phyloP scores from a whole-genome alignment of 2,797 vertebrate genomes.

The Xiphophorus birchmanni region DNA sequence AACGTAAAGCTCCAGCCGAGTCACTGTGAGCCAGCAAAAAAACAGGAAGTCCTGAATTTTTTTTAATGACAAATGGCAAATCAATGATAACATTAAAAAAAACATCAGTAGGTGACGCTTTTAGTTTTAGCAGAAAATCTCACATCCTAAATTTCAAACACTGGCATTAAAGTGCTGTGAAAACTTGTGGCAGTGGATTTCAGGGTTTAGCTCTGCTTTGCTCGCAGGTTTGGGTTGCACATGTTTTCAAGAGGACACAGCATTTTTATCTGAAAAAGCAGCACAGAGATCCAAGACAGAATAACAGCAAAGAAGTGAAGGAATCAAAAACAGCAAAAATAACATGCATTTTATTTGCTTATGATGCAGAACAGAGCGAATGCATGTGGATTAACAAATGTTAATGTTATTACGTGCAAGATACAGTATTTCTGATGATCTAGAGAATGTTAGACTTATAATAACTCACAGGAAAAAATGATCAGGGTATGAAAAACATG shows the following conservation, averaged over 20 bases:
- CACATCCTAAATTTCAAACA: constrained; percentile 3
- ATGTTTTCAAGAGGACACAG: constrained; percentile 6
- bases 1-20: neutral
- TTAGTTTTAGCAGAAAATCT: constrained; percentile 14
- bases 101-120: neutral
- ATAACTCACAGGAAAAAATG: neutral
- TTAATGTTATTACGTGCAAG: neutral
- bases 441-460: neutral
- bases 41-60: constrained; percentile 10
- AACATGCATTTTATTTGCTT: neutral
- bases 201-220: neutral
- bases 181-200: neutral
- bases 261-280: neutral
- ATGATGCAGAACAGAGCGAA: neutral
- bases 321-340: neutral
- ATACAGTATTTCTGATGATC: constrained; percentile 7
- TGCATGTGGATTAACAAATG: neutral
- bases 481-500: neutral
- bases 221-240: neutral
- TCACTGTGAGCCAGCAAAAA: constrained; percentile 1
- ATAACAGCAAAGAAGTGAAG: neutral
- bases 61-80: neutral
- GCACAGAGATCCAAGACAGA: neutral
- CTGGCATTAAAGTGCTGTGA: neutral
- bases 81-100: constrained; percentile 10